A percentile compares a stretch with the other conserved stretches of the same genome.
Conservation (phyloP, 2,797 vertebrate genomes). For the Onychomys arenicola region DNA sequence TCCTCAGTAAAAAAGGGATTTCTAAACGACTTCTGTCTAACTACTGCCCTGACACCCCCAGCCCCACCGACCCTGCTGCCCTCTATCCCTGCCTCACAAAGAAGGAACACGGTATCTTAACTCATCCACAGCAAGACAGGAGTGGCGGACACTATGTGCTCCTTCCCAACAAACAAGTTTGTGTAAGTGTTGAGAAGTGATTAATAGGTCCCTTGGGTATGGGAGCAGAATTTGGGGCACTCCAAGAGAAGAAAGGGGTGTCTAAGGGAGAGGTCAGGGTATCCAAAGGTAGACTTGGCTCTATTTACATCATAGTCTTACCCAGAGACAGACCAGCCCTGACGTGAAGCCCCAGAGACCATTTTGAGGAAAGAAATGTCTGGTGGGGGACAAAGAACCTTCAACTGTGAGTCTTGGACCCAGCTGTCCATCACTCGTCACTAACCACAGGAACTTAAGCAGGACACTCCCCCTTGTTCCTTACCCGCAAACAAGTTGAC, state of each 20-base stretch:
- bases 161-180: slow-evolving; percentile 29
- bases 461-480: too few species aligned
- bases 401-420: neutral
- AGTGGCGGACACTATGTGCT: neutral
- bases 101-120: slow-evolving; percentile 36
- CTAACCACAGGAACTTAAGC: neutral
- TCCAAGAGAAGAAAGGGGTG: neutral
- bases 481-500: neutral
- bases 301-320: neutral
- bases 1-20: neutral
- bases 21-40: neutral
- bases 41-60: neutral
- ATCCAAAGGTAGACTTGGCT: neutral
- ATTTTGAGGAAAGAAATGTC: neutral
- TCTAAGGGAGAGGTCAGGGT: neutral
- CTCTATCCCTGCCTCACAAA: neutral
- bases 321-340: neutral
- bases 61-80: neutral
- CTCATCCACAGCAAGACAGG: neutral
- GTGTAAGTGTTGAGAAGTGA: neutral
- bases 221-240: neutral
- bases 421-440: neutral
- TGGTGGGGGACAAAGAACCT: neutral
- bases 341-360: neutral
- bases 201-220: neutral